Evolutionary conservation across 2,797 vertebrate genomes (phyloP).

Genomic region (Arctocebus calabarensis): DNA sequence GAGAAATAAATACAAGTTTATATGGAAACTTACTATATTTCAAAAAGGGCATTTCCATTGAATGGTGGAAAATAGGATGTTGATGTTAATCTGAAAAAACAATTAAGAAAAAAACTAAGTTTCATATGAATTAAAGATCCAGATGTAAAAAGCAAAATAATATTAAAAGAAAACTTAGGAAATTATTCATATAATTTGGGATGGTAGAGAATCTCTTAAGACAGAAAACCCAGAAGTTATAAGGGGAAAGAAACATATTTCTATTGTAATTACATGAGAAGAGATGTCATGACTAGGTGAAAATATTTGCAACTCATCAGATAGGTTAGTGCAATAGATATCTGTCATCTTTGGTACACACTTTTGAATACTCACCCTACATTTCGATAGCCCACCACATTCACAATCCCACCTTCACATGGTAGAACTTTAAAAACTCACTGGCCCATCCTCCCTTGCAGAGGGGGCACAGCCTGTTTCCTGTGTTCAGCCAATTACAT

Average conservation of each 20-base stretch:
- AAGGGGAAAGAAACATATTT: not conserved
- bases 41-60: slow-evolving; percentile 17
- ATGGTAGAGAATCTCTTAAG: not conserved
- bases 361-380: not conserved
- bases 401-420: not conserved
- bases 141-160: slow-evolving; percentile 19
- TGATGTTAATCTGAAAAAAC: slow-evolving; percentile 24
- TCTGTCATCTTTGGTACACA: not conserved
- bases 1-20: not conserved
- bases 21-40: not conserved
- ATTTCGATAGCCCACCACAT: not conserved
- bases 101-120: not conserved
- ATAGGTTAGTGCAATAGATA: not conserved
- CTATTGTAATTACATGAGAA: not conserved
- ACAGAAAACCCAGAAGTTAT: not conserved
- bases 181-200: not conserved
- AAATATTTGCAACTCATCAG: not conserved
- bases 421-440: not conserved
- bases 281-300: not conserved
- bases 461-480: not conserved
- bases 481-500: not conserved
- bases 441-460: not conserved
- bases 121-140: slow-evolving; percentile 6
- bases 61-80: not conserved
- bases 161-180: slow-evolving; percentile 15